Base-by-base conservation (phyloP, 2,888 invertebrate species). In the Drosophila maculinotata region DNA sequence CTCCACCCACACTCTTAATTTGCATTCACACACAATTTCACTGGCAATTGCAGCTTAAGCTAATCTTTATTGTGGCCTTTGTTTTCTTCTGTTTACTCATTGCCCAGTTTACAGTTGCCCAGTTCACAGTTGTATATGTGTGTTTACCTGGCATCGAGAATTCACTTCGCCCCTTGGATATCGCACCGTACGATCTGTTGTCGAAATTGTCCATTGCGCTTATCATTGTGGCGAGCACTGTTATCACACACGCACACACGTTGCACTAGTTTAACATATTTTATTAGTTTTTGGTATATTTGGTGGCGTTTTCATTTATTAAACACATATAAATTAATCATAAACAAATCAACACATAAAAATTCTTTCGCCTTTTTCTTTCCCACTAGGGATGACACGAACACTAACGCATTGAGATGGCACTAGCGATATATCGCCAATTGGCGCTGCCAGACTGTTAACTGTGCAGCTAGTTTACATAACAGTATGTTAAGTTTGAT, bases 111-210 rank as follows among this genome's bases (percentile, higher is more conserved):
- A n/a, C n/a, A n/a, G n/a, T 44, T 38, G 47, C 47, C 38, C 67
- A 36, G 47, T 8, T 45, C n/a, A 26, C 51, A 49, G 28, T 44
- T 49, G 30, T 49, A 33, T 51, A 2, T 38, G 35, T 41, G 30
- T 58, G 72, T 80, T 88, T 90, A 91, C 91, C 91, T 90, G 90
- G 90, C 83, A 87, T 89, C 66, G 90, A 86, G 80, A 91, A 91
- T 78, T 90, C 91, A 83, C 89, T 90, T 68, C 90, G 88, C 69
- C 89, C 87, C 76, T 83, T 85, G 64, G 90, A 89, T 69, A 91
- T 90, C 74, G 91, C 91, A 70, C 90, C 90, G 73, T 91, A 91
- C 60, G 91, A 91, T 78, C 91, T 89, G 84, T 90, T 91, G 84
- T 91, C 83, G 45, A 87, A 87, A 77, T 81, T 81, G 72, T 83